Conservation (phyloP, 2,797 vertebrate species). For the Chiroxiphia lanceolata region DNA sequence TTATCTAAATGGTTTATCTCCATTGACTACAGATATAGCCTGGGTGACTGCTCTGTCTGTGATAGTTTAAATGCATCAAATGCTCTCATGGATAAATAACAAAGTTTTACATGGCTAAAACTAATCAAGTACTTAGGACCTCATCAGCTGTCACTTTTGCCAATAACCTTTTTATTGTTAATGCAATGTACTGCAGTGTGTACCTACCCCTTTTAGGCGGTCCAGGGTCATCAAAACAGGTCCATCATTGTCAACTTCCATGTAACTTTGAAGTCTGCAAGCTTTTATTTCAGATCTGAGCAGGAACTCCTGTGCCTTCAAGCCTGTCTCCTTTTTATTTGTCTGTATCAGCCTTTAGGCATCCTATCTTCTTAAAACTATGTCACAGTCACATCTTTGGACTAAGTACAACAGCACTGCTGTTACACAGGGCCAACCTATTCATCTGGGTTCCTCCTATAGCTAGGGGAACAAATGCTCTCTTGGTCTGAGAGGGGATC, state of each 20-base stretch:
- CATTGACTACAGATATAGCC: neutral
- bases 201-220: neutral
- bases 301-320: neutral
- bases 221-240: neutral
- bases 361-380: neutral
- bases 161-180: neutral
- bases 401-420: neutral
- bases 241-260: neutral
- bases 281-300: neutral
- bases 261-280: neutral
- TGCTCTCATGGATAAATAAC: neutral
- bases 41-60: neutral
- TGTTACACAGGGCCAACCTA: neutral
- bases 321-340: neutral
- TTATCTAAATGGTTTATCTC: neutral
- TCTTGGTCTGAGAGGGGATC: neutral
- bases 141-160: neutral
- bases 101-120: neutral
- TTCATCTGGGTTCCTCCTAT: neutral
- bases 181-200: neutral
- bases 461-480: fast-evolving
- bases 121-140: neutral
- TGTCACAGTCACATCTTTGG: neutral
- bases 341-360: neutral
- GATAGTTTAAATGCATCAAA: neutral